Evolutionary conservation across 1,140 invertebrate genomes (phyloP).

Genomic region (Gonatopus flavifemur): DNA sequence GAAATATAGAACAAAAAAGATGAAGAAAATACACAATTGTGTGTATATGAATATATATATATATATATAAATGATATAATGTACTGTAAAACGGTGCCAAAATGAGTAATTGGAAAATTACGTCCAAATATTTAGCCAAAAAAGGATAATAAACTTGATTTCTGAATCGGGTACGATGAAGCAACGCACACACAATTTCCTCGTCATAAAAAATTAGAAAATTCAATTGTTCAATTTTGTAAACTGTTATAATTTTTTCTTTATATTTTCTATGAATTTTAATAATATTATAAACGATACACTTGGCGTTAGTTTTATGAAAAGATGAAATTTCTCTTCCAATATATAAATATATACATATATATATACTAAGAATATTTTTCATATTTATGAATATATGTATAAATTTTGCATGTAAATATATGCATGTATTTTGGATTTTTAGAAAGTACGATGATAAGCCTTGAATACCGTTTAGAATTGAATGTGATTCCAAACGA

Average conservation of each 20-base stretch:
- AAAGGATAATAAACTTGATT: slow-evolving; percentile 26
- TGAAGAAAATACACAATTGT: slow-evolving; percentile 13
- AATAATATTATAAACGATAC: too few relatives aligned
- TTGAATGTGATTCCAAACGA: too few relatives aligned
- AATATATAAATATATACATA: background rate
- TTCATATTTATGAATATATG: slow-evolving; percentile 20
- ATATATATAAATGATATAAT: slow-evolving; percentile 14
- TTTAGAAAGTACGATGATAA: too few relatives aligned
- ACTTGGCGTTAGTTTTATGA: too few relatives aligned
- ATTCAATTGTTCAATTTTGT: slow-evolving; percentile 6
- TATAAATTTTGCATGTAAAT: slow-evolving; percentile 27
- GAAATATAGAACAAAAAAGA: slow-evolving; percentile 15
- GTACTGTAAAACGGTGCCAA: slow-evolving; percentile 36
- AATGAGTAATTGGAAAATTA: slow-evolving; percentile 26
- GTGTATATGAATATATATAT: slow-evolving; percentile 7
- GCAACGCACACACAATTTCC: too few relatives aligned
- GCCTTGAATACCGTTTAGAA: too few relatives aligned
- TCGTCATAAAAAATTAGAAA: slow-evolving; percentile 21
- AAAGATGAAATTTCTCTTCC: too few relatives aligned
- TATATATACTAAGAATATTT: slow-evolving; percentile 13
- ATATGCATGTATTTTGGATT: slow-evolving; percentile 28
- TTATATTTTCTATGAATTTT: too few relatives aligned
- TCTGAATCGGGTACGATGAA: too few relatives aligned
- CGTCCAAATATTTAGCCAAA: slow-evolving; percentile 41
- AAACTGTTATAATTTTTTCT: too few relatives aligned